Evolutionary conservation across 2,888 invertebrate species (phyloP).

Genomic region (Drosophila koepferae): DNA sequence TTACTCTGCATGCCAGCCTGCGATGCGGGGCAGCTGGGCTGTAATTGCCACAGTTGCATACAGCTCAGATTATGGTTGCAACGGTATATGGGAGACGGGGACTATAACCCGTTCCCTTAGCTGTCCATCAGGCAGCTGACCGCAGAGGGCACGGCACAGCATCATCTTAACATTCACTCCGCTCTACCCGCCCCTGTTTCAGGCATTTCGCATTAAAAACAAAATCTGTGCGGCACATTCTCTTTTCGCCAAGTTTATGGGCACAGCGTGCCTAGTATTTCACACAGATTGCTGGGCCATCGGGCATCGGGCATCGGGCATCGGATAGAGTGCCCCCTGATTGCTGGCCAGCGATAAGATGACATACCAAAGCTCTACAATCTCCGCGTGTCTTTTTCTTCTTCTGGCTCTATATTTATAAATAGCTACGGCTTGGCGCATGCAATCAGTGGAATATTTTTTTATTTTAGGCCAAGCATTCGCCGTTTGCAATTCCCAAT

Average conservation of each 20-base stretch:
- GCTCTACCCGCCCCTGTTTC: slow-evolving; percentile 26
- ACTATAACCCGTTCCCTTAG: slow-evolving; percentile 68
- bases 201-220: slow-evolving; percentile 66
- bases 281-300: slow-evolving; percentile 67
- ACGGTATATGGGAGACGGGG: slow-evolving; percentile 56
- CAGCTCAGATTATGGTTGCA: slow-evolving; percentile 35
- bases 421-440: slow-evolving; percentile 69
- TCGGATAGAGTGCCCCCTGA: slow-evolving; percentile 39
- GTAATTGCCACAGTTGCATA: slow-evolving; percentile 75
- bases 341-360: slow-evolving; percentile 73
- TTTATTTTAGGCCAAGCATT: slow-evolving; percentile 18
- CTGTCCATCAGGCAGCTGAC: slow-evolving; percentile 78
- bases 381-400: slow-evolving; percentile 48
- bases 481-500: slow-evolving; percentile 54
- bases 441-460: slow-evolving; percentile 75
- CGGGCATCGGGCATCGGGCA: slow-evolving; percentile 13
- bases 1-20: slow-evolving; percentile 23
- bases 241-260: slow-evolving; percentile 71
- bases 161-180: slow-evolving; percentile 40
- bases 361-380: slow-evolving; percentile 68
- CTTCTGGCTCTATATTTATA: slow-evolving; percentile 65
- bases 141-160: slow-evolving; percentile 74
- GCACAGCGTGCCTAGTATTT: slow-evolving; percentile 70
- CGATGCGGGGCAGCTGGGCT: slow-evolving; percentile 23
- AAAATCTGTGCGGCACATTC: slow-evolving; percentile 71